Base-by-base conservation (phyloP, 2,113 vertebrate species). In the Scophthalmus maximus region DNA sequence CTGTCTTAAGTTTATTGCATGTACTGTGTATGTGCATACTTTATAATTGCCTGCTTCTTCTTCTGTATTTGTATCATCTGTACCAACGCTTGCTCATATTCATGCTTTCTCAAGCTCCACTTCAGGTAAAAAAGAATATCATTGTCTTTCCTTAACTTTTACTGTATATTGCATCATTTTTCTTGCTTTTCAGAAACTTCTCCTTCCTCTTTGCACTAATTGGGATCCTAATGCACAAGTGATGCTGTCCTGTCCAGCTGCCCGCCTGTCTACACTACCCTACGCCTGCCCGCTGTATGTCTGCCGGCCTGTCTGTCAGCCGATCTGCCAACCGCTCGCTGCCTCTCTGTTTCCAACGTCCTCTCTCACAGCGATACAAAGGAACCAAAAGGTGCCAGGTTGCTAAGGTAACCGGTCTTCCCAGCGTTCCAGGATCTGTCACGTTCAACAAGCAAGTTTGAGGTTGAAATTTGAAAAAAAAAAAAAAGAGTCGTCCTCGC, bases 351-450 rank as follows among this genome's bases (percentile, higher is more conserved):
- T 68, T 70, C 70, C 62, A 69, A 57, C 74, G 68, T 81, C n/a
- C n/a, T 85, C 80, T 86, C 68, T 86, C 46, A 47, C 79, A 57
- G 46, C 63, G 64, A 67, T 68, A 68, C 57, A 66, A 79, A 86
- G 56, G 15, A 66, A 68, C 59, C 61, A 36, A 79, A 73, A 84
- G 74, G 68, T 78, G 47, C 60, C 66, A 67, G 58, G 90, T 91
- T 90, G 88, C 85, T 85, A 88, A 79, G 88, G 88, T 81, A 88
- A 91, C 90, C 72, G 17, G 55, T 56, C 79, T 68, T 73, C 40
- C 70, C 42, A 73, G 78, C 44, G 66, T 73, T 82, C 69, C 72
- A 36, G 63, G 73, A 74, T 82, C 66, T 60, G 68, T 70, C 58
- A 62, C 30, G 51, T 82, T 85, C 69, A 66, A 61, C 61, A 71